phyloP scores from a whole-genome alignment of 1,140 invertebrate genomes.

The Nasonia giraulti region DNA sequence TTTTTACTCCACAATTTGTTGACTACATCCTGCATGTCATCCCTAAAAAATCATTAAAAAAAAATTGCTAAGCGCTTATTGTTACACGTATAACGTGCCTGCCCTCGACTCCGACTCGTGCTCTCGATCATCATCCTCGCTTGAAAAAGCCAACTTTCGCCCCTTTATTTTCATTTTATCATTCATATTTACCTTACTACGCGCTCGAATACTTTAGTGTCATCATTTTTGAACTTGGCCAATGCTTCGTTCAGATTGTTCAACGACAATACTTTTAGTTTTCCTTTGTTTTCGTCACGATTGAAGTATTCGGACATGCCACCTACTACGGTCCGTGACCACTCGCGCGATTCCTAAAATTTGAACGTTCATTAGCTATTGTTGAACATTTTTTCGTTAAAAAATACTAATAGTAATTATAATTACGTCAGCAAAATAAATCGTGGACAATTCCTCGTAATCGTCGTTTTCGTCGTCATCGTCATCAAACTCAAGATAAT shows the following conservation, averaged over 20 bases:
- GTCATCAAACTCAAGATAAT: neutral
- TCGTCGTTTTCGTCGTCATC: neutral
- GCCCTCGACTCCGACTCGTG: no score
- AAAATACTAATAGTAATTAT: neutral
- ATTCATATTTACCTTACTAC: neutral
- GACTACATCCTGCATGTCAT: neutral
- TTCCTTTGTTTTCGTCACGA: neutral
- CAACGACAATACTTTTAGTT: neutral
- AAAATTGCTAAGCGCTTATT: no score
- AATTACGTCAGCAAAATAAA: neutral
- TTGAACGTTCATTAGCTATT: neutral
- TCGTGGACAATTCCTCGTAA: neutral
- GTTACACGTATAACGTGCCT: no score
- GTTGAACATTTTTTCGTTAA: neutral
- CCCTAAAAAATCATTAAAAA: neutral
- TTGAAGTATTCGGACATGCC: conserved; percentile 4
- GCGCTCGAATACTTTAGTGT: neutral
- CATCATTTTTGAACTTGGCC: neutral
- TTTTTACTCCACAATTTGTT: neutral
- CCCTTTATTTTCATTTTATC: no score
- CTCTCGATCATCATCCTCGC: no score
- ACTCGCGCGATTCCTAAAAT: conserved; percentile 8
- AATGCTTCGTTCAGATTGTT: neutral
- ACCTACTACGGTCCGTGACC: neutral
- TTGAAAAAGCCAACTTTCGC: no score